Conservation (phyloP, 2,888 invertebrate genomes). For the Thecophora atra region DNA sequence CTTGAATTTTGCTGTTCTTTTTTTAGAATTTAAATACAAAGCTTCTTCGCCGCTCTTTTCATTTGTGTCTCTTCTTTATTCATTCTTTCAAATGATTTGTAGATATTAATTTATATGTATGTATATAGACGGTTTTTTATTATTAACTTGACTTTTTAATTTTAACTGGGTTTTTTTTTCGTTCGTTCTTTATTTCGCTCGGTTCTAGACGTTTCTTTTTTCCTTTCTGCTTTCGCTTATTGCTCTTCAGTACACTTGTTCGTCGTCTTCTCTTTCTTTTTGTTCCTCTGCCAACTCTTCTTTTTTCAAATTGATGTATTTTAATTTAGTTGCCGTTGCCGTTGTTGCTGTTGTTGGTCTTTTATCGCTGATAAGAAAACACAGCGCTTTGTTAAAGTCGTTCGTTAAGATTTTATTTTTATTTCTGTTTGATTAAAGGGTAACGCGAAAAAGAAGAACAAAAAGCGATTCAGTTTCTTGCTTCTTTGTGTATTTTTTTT, state of each 20-base stretch:
- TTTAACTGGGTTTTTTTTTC: conserved; percentile 9
- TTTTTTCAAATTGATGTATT: background rate
- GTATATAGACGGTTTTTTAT: conserved; percentile 24
- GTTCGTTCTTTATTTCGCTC: background rate
- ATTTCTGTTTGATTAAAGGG: no score
- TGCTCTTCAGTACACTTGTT: no score
- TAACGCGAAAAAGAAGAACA: no score
- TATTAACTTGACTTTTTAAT: conserved; percentile 24
- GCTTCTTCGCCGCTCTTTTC: conserved; percentile 19
- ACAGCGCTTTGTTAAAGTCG: no score
- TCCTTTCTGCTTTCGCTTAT: no score
- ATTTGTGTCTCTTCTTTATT: background rate
- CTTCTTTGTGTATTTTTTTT: no score
- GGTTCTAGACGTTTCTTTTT: background rate
- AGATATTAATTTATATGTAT: conserved; percentile 11
- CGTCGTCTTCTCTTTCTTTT: no score
- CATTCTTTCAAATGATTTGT: background rate
- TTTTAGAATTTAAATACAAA: no score
- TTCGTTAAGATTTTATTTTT: no score
- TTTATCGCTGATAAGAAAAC: background rate
- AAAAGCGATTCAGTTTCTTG: no score
- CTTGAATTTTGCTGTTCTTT: conserved; percentile 22
- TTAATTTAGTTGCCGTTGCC: background rate
- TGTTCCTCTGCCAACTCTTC: no score
- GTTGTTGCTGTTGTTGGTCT: background rate